Percentiles rank a stretch among this genome's conserved stretches.
phyloP scores from a whole-genome alignment of 1,140 invertebrate genomes.

The Drosophila persimilis region DNA sequence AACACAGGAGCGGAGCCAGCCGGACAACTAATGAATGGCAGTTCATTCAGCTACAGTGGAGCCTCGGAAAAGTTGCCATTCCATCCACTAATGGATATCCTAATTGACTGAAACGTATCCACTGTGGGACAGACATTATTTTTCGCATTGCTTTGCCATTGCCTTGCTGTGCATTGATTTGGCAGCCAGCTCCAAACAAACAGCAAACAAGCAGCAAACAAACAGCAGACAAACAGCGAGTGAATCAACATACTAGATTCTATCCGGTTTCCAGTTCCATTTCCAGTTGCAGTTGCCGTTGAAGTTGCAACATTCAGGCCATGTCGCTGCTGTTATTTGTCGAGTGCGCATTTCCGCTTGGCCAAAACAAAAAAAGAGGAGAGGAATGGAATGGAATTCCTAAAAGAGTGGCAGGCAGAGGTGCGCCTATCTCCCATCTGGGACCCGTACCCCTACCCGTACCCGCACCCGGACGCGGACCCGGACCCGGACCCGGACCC shows the following conservation, averaged over 20 bases:
- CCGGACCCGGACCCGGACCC: not conserved
- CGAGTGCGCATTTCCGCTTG: constrained; percentile 51
- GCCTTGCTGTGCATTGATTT: constrained; percentile 28
- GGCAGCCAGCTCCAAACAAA: constrained; percentile 31
- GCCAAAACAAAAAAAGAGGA: constrained; percentile 24
- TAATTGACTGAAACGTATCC: too few relatives aligned
- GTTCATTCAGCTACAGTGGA: constrained; percentile 13
- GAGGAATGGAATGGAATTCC: not conserved
- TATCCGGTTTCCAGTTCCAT: constrained; percentile 6
- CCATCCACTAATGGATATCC: too few relatives aligned
- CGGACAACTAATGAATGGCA: constrained; percentile 52
- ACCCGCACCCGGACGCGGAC: not conserved
- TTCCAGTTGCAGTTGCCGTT: not conserved
- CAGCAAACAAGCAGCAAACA: constrained; percentile 21
- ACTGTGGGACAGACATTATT: constrained; percentile 10
- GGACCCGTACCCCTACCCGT: not conserved
- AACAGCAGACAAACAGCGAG: constrained; percentile 43
- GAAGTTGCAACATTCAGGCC: not conserved
- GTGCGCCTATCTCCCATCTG: constrained; percentile 38
- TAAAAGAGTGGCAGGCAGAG: constrained; percentile 4
- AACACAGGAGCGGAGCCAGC: constrained; percentile 7
- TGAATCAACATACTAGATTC: constrained; percentile 46
- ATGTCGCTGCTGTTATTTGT: constrained; percentile 11
- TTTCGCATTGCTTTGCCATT: not conserved
- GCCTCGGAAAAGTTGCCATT: not conserved